Evolutionary conservation across 2,113 vertebrate species (phyloP).

Genomic region (Ceuthmochares aereus): DNA sequence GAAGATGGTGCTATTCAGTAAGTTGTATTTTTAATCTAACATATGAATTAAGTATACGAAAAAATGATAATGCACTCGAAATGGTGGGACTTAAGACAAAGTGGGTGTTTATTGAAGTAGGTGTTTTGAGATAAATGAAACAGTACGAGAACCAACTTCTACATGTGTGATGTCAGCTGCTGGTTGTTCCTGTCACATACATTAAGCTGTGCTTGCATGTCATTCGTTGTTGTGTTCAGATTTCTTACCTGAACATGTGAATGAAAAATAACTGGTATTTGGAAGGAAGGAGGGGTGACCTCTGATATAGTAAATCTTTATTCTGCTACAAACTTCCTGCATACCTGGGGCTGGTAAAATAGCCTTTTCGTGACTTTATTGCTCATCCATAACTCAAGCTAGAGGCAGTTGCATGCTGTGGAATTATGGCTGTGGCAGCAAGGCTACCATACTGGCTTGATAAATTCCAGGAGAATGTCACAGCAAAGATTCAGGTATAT

Average conservation of each 20-base stretch:
- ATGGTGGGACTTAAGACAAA: not conserved
- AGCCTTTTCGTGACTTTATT: not conserved
- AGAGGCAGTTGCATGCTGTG: not conserved
- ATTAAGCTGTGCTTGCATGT: not conserved
- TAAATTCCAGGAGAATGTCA: not conserved
- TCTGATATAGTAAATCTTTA: not conserved
- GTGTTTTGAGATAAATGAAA: not conserved
- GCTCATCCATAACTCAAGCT: not conserved
- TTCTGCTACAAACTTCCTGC: not conserved
- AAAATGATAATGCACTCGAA: not conserved
- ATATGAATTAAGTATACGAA: not conserved
- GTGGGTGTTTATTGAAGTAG: not conserved
- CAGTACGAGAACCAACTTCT: not conserved
- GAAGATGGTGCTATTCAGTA: slow-evolving; percentile 97
- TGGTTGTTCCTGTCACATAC: not conserved
- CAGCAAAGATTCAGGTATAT: not conserved
- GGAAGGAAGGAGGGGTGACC: not conserved
- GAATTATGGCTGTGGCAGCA: not conserved
- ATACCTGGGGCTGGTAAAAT: not conserved
- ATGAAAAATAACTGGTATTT: not conserved
- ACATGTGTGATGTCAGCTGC: not conserved
- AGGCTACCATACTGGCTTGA: not conserved
- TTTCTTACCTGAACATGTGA: not conserved
- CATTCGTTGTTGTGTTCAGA: not conserved
- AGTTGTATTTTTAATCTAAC: slow-evolving; percentile 68